Conservation (phyloP, 2,888 invertebrate species). For the Cordilura impudica region DNA sequence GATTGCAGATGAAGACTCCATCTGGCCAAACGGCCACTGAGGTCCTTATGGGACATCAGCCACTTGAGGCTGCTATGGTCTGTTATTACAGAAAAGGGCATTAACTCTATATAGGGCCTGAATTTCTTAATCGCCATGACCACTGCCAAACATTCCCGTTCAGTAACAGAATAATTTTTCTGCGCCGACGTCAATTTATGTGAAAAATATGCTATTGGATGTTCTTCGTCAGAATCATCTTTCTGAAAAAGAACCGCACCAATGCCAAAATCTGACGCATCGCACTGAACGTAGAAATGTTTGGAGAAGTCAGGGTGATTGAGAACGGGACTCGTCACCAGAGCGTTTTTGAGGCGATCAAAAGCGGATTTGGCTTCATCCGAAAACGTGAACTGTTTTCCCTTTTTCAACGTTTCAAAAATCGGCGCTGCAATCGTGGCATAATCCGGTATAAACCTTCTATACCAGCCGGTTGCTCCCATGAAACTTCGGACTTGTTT, state of each 20-base stretch:
- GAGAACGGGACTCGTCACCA: background rate
- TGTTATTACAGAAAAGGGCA: conserved; percentile 25
- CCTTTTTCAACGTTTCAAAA: conserved; percentile 1
- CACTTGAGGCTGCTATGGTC: conserved; percentile 26
- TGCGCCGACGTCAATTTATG: background rate
- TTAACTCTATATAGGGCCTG: conserved; percentile 4
- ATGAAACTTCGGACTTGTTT: background rate
- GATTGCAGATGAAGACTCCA: background rate
- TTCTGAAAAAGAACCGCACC: conserved; percentile 18
- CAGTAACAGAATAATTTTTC: conserved; percentile 2
- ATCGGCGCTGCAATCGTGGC: conserved; percentile 6
- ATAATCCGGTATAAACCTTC: conserved; percentile 1
- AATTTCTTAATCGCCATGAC: background rate
- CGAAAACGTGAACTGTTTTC: background rate
- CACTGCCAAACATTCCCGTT: background rate
- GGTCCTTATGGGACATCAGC: conserved; percentile 9
- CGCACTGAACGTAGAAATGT: background rate
- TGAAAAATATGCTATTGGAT: background rate
- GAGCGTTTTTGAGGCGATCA: background rate
- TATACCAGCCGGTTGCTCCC: conserved; percentile 22
- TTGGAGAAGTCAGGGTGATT: conserved; percentile 2
- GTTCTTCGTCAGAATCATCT: background rate
- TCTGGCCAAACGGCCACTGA: background rate
- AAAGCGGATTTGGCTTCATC: background rate
- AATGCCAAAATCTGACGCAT: background rate